A percentile compares a stretch with the other conserved stretches of the same genome.
Conservation (phyloP, 2,797 vertebrate species). For the Sebastes flavidus region DNA sequence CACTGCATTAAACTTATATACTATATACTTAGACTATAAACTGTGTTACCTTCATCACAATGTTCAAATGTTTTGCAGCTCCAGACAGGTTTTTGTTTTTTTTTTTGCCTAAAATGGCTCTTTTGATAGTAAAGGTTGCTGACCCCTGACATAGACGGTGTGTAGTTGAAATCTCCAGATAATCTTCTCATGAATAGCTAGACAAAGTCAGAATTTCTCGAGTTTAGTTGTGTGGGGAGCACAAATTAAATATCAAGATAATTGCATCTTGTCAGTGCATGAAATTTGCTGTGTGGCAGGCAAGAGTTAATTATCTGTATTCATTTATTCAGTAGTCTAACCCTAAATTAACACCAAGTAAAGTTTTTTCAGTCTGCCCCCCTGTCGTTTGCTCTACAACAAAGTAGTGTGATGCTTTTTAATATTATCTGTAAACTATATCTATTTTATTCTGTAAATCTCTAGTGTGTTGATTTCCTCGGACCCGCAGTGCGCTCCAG, state of each 20-base stretch:
- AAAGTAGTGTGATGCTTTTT: not conserved
- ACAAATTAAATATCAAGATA: not conserved
- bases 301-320: not conserved
- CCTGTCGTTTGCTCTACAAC: no score
- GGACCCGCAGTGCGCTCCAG: conserved; percentile 25
- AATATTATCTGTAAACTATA: not conserved
- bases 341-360: not conserved
- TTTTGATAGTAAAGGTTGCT: no score
- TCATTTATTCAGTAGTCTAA: not conserved
- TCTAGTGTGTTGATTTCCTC: not conserved
- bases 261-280: not conserved
- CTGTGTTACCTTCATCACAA: no score
- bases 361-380: not conserved
- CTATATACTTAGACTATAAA: no score
- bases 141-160: not conserved
- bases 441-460: not conserved
- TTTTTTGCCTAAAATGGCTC: no score
- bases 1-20: no score
- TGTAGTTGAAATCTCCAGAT: not conserved
- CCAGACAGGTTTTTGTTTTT: no score
- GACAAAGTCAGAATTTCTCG: not conserved
- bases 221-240: not conserved
- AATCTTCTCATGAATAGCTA: not conserved
- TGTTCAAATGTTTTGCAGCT: no score
- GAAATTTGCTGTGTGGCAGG: fast-evolving